Conservation (phyloP, 2,888 invertebrate species). For the Nemotelus pantherinus region DNA sequence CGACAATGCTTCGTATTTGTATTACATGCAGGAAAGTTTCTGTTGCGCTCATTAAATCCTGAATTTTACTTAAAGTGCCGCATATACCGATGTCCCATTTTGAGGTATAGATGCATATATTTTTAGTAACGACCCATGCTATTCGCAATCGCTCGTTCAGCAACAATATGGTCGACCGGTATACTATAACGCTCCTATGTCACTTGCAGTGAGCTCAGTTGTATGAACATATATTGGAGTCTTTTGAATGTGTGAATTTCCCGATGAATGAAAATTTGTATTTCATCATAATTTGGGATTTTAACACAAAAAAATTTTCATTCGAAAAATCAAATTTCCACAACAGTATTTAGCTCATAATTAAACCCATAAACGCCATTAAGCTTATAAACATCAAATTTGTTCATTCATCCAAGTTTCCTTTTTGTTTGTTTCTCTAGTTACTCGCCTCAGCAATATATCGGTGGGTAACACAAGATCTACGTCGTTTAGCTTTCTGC, state of each 20-base stretch:
- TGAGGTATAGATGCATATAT: not conserved
- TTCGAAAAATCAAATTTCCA: no score
- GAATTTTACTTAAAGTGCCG: not conserved
- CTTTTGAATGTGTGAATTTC: no score
- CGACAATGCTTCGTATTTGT: slow-evolving; percentile 5
- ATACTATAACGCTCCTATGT: not conserved
- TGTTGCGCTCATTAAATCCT: slow-evolving; percentile 15
- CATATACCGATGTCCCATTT: no score
- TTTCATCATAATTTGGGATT: no score
- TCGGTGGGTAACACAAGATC: not conserved
- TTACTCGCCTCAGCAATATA: not conserved
- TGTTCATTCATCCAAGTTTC: no score
- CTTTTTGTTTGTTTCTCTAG: not conserved
- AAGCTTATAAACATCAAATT: no score
- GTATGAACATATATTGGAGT: no score
- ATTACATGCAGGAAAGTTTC: not conserved
- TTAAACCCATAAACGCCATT: no score
- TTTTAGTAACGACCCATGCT: not conserved
- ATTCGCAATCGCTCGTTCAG: not conserved
- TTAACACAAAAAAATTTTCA: no score
- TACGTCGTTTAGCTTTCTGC: not conserved
- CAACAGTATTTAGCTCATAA: no score
- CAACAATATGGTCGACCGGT: slow-evolving; percentile 3
- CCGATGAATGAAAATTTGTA: no score
- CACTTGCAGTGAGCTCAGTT: no score